Percentiles rank a stretch among this genome's conserved stretches.
These are phyloP conservation scores for Phengaris alcon DNA, from an alignment of 2,888 invertebrate species.

Conservation along the genomic window DNA sequence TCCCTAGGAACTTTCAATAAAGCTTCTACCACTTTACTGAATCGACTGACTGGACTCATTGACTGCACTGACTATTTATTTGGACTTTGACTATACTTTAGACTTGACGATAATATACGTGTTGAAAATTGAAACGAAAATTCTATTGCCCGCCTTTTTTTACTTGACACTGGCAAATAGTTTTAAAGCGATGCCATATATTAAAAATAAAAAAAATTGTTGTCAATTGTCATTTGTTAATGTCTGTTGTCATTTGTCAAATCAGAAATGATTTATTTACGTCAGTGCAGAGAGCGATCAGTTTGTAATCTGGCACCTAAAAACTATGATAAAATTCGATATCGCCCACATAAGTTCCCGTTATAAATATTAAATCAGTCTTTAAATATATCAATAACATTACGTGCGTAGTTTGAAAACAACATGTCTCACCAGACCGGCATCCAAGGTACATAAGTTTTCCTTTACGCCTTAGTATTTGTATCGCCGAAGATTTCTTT, in stretches of 20 bases:
- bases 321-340: constrained; percentile 22
- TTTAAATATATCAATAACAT: not conserved
- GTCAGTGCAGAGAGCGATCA: not conserved
- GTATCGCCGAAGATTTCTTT: not conserved
- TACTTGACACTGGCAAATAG: too few relatives aligned
- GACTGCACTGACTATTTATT: too few relatives aligned
- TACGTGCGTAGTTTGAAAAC: not conserved
- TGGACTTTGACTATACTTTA: too few relatives aligned
- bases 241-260: not conserved
- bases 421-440: constrained; percentile 95
- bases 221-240: not conserved
- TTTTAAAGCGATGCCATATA: too few relatives aligned
- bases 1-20: too few relatives aligned
- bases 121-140: too few relatives aligned
- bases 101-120: too few relatives aligned
- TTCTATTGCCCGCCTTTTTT: too few relatives aligned
- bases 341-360: constrained; percentile 27
- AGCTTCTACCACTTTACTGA: too few relatives aligned
- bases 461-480: not conserved
- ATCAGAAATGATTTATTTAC: not conserved
- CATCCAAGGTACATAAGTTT: constrained; percentile 83
- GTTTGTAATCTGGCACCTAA: not conserved
- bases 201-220: not conserved
- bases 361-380: constrained; percentile 27
- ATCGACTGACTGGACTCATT: too few relatives aligned